These are phyloP conservation scores for Habrosyne pyritoides DNA, from an alignment of 2,888 invertebrate genomes.

Conservation along the genomic window DNA sequence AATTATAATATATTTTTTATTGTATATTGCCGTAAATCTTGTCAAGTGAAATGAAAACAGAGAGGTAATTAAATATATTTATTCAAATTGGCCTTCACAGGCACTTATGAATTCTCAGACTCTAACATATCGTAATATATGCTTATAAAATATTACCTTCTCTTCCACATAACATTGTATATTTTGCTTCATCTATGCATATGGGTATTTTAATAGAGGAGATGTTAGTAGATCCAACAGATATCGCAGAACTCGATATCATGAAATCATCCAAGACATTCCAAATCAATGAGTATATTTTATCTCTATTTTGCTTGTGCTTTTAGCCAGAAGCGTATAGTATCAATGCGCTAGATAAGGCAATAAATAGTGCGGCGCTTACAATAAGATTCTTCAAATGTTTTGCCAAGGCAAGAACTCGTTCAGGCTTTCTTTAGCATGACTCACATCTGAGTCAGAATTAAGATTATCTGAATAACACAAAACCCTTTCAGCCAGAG, in stretches of 20 bases:
- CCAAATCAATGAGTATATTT: constrained; percentile 35
- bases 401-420: constrained; percentile 43
- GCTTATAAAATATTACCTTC: too few relatives aligned
- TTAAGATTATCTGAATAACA: constrained; percentile 50
- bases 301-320: constrained; percentile 39
- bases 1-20: too few relatives aligned
- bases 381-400: constrained; percentile 75
- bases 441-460: constrained; percentile 74
- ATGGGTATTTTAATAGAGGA: too few relatives aligned
- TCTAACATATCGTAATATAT: too few relatives aligned
- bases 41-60: too few relatives aligned
- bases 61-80: too few relatives aligned
- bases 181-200: too few relatives aligned
- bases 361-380: constrained; percentile 67
- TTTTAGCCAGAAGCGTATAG: constrained; percentile 37
- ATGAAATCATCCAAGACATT: constrained; percentile 27
- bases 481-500: constrained; percentile 21
- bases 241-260: neutral
- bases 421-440: constrained; percentile 64
- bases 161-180: too few relatives aligned
- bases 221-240: neutral
- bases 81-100: too few relatives aligned
- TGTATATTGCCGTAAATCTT: too few relatives aligned
- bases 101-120: too few relatives aligned
- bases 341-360: constrained; percentile 61